Conservation (phyloP, 2,888 invertebrate species). For the Drosophila pegasa region DNA sequence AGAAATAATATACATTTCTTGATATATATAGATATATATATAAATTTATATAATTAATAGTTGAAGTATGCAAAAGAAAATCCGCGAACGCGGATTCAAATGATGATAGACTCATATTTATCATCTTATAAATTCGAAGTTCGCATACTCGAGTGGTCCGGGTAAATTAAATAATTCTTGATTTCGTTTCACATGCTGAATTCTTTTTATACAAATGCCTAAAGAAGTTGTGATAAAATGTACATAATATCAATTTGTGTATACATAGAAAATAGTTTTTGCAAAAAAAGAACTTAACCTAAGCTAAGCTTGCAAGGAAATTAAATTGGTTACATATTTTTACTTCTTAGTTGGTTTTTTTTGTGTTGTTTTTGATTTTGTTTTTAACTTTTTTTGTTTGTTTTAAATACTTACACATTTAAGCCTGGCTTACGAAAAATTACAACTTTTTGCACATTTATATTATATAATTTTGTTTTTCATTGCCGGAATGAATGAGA, state of each 20-base stretch:
- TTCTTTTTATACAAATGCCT: constrained; percentile 35
- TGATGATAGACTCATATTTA: constrained; percentile 37
- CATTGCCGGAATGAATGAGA: constrained; percentile 79
- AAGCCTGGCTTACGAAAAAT: constrained; percentile 62
- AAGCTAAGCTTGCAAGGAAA: constrained; percentile 77
- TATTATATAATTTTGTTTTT: constrained; percentile 47
- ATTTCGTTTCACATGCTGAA: constrained; percentile 32
- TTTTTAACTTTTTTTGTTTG: constrained; percentile 50
- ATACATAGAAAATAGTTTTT: constrained; percentile 58
- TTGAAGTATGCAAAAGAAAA: constrained; percentile 65
- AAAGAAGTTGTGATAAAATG: constrained; percentile 49
- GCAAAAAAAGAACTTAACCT: constrained; percentile 52
- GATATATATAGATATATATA: constrained; percentile 23
- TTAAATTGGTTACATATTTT: constrained; percentile 43
- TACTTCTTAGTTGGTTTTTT: constrained; percentile 11
- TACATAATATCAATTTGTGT: constrained; percentile 69
- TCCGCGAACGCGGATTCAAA: constrained; percentile 41
- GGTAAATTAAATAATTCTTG: constrained; percentile 62
- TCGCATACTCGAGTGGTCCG: constrained; percentile 69
- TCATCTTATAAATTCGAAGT: constrained; percentile 72
- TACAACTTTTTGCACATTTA: constrained; percentile 40
- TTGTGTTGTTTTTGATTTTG: constrained; percentile 32
- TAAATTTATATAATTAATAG: constrained; percentile 37
- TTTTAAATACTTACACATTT: constrained; percentile 69
- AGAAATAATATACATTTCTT: constrained; percentile 39